These are phyloP conservation scores for Cnemophilus loriae DNA, from an alignment of 2,113 vertebrate species.

Conservation along the genomic window DNA sequence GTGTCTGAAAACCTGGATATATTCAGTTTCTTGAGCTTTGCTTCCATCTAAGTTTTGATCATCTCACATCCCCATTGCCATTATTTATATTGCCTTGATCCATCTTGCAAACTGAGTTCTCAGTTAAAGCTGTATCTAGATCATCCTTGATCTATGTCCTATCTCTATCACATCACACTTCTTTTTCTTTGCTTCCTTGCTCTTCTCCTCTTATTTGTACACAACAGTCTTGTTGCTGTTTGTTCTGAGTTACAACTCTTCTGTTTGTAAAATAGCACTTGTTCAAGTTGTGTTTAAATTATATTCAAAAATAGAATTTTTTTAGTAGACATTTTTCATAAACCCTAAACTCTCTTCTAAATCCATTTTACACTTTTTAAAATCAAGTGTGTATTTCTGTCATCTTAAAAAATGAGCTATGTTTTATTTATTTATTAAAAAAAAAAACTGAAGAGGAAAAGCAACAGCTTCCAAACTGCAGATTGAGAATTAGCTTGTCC, in stretches of 20 bases:
- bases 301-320: background rate
- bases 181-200: background rate
- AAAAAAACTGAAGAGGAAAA: background rate
- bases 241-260: background rate
- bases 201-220: background rate
- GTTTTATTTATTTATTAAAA: background rate
- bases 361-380: background rate
- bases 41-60: background rate
- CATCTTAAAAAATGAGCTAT: background rate
- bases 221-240: background rate
- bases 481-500: slow-evolving; percentile 56
- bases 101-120: background rate
- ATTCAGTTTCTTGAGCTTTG: background rate
- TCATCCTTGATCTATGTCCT: background rate
- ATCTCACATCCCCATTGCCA: background rate
- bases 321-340: background rate
- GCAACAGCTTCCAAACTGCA: background rate
- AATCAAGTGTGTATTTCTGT: background rate
- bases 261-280: background rate
- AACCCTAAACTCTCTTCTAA: background rate
- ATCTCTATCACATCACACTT: background rate
- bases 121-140: background rate
- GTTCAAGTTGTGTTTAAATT: background rate
- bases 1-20: background rate
- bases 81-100: background rate